Evolutionary conservation across 2,888 invertebrate genomes (phyloP).

Genomic region (Rambutsinella grinnellia): DNA sequence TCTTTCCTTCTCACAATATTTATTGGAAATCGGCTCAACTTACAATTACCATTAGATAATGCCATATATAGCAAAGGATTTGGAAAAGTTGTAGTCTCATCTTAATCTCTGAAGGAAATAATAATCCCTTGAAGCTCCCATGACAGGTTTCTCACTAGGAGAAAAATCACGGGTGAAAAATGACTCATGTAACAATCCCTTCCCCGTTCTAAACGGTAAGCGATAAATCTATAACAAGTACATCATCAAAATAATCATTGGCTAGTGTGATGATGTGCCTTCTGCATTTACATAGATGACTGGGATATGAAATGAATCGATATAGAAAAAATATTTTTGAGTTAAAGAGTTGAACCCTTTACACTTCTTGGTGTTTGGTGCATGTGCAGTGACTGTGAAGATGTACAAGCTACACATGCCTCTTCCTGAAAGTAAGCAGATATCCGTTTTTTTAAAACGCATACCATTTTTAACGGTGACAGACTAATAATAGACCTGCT

Average conservation of each 20-base stretch:
- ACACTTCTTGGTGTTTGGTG: neutral
- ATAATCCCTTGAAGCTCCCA: conserved; percentile 27
- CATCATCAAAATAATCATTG: conserved; percentile 19
- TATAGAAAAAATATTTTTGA: neutral
- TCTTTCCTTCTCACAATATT: no score
- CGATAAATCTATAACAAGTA: neutral
- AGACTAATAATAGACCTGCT: conserved; percentile 20
- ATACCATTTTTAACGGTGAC: conserved; percentile 15
- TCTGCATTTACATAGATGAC: neutral
- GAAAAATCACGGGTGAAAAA: conserved; percentile 22
- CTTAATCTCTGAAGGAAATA: conserved; percentile 39
- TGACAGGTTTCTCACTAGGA: conserved; percentile 27
- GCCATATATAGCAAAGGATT: neutral
- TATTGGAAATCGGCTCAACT: neutral
- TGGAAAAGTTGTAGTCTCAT: neutral
- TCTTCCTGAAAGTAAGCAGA: neutral
- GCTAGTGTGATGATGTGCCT: neutral
- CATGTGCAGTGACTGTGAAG: neutral
- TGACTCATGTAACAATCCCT: conserved; percentile 4
- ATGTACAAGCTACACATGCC: neutral
- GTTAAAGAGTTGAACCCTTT: no score
- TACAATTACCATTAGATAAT: neutral
- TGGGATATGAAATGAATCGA: neutral
- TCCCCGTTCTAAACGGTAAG: neutral
- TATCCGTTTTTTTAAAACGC: no score